Evolutionary conservation across 2,113 vertebrate genomes (phyloP), one percentile per base, ranked within the genome.

Genomic region (Chaetodon auriga): DNA sequence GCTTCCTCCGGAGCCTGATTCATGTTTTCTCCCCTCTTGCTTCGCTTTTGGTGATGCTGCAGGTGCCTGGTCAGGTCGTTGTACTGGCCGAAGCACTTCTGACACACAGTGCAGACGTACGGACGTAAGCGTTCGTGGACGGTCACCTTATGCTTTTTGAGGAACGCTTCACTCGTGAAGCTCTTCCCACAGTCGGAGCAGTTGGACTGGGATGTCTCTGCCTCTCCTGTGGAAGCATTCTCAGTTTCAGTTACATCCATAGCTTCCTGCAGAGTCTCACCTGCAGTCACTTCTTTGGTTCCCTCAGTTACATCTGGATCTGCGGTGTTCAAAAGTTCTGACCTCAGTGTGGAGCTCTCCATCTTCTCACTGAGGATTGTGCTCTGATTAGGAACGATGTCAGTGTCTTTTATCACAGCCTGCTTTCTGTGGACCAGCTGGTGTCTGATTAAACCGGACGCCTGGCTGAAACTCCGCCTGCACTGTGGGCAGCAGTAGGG

Each of bases 401-500:
- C 14, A 1, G 15, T 23, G 11, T 68, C 65, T 63, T 82, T 80
- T 0, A 35, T 12, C 8, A 3, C 25, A 2, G 21, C 36, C 0
- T 51, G 74, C 48, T 92, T 93, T 14, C 66, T 87, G 86, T 94
- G 93, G 36, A 93, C 82, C 0, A 83, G 57, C 80, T 94, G 92
- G 79, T 94, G 93, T 68, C 93, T 77, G 76, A 92, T 81, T 23
- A 94, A 74, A 12, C 92, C 92, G 0, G 90, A 95, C 0, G 92
- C 92, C 75, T 94, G 94, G 70, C 88, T 93, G 13, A 95, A 95
- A 2, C 91, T 91, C 0, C 92, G 83, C 82, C 90, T 79, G 86
- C 94, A 95, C 45, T 91, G 87, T 2, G 84, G n/a, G 82, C 94
- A 95, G 84, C 93, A 93, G 81, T 92, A 94, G n/a, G 93, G 93